phyloP scores from a whole-genome alignment of 2,113 vertebrate genomes.

The Calyptommatus sinebrachiatus region DNA sequence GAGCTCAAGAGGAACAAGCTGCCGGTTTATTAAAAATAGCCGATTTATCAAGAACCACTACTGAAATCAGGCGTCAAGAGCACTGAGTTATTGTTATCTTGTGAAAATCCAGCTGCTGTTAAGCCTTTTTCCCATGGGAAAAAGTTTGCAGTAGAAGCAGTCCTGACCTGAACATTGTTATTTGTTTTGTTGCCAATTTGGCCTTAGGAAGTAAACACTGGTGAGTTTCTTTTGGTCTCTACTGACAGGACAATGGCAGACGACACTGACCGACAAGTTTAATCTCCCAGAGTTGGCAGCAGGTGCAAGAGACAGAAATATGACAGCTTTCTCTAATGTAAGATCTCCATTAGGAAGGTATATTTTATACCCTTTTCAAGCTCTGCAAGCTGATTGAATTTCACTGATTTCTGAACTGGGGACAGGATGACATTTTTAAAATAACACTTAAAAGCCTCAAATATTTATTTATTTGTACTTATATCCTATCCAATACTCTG shows the following conservation, averaged over 20 bases:
- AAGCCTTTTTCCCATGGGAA: not conserved
- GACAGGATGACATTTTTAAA: too few relatives aligned
- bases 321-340: not conserved
- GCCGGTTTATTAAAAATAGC: not conserved
- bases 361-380: not conserved
- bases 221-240: too few relatives aligned
- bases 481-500: too few relatives aligned
- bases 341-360: not conserved
- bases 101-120: not conserved
- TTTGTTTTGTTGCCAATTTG: not conserved
- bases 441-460: too few relatives aligned
- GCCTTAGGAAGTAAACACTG: not conserved
- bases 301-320: not conserved
- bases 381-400: too few relatives aligned
- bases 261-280: not conserved
- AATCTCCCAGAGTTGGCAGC: not conserved
- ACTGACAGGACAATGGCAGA: not conserved
- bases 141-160: not conserved
- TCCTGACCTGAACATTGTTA: too few relatives aligned
- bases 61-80: not conserved
- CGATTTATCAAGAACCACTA: not conserved
- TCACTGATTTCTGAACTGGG: too few relatives aligned
- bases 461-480: too few relatives aligned
- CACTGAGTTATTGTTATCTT: not conserved
- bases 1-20: not conserved